Evolutionary conservation across 1,140 invertebrate species (phyloP).

Genomic region (Elymnias hypermnestra): DNA sequence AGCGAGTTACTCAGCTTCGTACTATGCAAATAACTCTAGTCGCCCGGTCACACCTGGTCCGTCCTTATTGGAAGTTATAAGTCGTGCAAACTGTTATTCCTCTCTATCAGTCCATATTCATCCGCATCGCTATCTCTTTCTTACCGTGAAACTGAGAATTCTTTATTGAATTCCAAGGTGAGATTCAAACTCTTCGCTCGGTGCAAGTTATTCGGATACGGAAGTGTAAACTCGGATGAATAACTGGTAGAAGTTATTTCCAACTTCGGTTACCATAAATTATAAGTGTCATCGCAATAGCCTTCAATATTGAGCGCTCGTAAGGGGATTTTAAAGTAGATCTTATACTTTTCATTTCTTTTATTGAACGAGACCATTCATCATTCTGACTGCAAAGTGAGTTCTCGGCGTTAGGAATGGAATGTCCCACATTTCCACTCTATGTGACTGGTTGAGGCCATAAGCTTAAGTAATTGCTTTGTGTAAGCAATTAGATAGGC

Average conservation of each 20-base stretch:
- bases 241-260: conserved; percentile 20
- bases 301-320: conserved; percentile 13
- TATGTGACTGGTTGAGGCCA: conserved; percentile 1
- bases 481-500: conserved; percentile 6
- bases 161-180: conserved; percentile 26
- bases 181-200: conserved; percentile 11
- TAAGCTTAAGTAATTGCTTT: conserved; percentile 9
- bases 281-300: conserved; percentile 19
- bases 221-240: conserved; percentile 19
- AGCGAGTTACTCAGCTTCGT: conserved; percentile 27
- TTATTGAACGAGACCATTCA: conserved; percentile 6
- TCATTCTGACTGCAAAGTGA: background rate
- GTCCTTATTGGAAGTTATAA: conserved; percentile 69
- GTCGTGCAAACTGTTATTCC: conserved; percentile 56
- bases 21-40: conserved; percentile 60
- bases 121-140: conserved; percentile 7
- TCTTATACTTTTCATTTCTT: conserved; percentile 14
- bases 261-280: conserved; percentile 23
- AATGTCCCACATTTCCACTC: conserved; percentile 7
- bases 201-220: conserved; percentile 20
- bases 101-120: conserved; percentile 21
- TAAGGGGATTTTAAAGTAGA: conserved; percentile 13
- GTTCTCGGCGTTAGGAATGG: background rate
- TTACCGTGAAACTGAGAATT: conserved; percentile 19
- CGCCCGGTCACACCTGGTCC: conserved; percentile 59